These are phyloP conservation scores for Nephrotoma appendiculata DNA, from an alignment of 2,888 invertebrate genomes.

Conservation along the genomic window DNA sequence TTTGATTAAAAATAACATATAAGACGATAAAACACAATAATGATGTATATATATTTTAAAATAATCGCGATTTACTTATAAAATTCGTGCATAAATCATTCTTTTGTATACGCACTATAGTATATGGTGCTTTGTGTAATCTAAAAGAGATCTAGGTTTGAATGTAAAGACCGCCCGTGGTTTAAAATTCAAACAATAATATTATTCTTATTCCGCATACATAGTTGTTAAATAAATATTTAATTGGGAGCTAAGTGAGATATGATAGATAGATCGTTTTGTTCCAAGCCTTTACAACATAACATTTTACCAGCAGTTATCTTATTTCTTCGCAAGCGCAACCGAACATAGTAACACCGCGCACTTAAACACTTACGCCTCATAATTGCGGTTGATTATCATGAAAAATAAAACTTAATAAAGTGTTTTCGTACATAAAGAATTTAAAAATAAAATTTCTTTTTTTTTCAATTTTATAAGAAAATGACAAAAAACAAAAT, in stretches of 20 bases:
- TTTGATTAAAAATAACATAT: background rate
- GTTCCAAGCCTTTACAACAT: background rate
- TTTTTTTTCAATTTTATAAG: background rate
- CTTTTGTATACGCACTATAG: background rate
- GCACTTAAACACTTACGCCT: background rate
- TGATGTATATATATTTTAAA: background rate
- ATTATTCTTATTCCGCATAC: background rate
- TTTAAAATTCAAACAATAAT: background rate
- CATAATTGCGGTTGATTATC: background rate
- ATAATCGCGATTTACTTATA: background rate
- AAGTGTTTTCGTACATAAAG: background rate
- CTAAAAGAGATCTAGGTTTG: background rate
- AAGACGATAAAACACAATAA: background rate
- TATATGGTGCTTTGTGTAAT: background rate
- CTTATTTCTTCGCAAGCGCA: background rate
- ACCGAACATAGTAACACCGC: background rate
- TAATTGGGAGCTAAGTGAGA: background rate
- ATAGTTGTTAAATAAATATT: background rate
- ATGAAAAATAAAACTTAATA: background rate
- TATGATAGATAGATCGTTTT: background rate
- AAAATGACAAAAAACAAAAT: conserved; percentile 1
- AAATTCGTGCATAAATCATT: background rate
- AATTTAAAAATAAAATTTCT: background rate
- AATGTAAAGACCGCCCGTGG: background rate
- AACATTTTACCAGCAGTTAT: background rate